Conservation (phyloP, 2,797 vertebrate species). For the Ispidina picta region DNA sequence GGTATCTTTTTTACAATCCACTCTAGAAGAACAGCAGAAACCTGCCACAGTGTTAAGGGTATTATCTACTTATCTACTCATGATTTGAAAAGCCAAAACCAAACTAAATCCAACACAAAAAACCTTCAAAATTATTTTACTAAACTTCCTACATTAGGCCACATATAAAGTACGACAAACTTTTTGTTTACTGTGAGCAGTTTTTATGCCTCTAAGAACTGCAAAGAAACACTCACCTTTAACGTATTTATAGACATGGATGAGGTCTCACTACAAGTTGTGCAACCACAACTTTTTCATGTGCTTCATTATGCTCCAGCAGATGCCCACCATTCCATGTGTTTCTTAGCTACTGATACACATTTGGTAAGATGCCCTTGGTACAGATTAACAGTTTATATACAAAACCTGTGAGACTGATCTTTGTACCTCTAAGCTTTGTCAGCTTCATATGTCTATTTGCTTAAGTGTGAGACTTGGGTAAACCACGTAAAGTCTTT, state of each 20-base stretch:
- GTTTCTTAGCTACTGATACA: background rate
- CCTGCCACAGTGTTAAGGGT: background rate
- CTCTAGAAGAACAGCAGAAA: background rate
- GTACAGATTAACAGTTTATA: background rate
- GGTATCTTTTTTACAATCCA: background rate
- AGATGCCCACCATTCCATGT: background rate
- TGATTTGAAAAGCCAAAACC: background rate
- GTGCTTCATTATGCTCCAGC: background rate
- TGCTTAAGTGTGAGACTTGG: background rate
- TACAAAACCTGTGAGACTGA: background rate
- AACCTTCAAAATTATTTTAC: background rate
- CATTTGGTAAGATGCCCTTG: background rate
- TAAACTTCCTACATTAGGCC: background rate
- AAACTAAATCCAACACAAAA: background rate
- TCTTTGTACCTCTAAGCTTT: background rate
- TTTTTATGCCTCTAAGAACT: background rate
- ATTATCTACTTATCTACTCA: background rate
- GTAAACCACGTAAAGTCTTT: background rate
- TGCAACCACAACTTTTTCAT: background rate
- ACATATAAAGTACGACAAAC: background rate
- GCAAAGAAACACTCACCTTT: background rate
- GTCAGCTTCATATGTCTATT: background rate
- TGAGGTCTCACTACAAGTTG: no score
- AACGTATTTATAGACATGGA: no score
- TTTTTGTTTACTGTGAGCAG: background rate